Evolutionary conservation across 1,140 invertebrate genomes (phyloP), one percentile per base, ranked within the genome.

Genomic region (Teleogryllus occipitalis): DNA sequence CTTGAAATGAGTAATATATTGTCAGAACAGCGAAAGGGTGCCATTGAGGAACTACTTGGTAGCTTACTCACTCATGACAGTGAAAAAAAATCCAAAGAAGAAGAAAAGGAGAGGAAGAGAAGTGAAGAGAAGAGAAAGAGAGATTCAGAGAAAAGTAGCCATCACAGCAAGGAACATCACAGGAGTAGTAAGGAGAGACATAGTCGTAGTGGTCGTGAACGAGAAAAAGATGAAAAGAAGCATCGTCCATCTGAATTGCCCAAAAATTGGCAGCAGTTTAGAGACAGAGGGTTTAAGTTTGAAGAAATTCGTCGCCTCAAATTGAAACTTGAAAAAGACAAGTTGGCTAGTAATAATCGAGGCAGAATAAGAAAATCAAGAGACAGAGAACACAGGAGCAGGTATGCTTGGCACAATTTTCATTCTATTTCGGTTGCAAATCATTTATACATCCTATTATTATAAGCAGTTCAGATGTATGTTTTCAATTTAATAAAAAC

Each of bases 181-280:
- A 75, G 78, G 10, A 79, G 78, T 39, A 79, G 78, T 39, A 79
- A 79, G 46, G 78, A 79, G 18, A 65, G 78, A 49, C 78, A 79
- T 21, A 72, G 78, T 49, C 78, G 78, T 14, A 79, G 74, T 74
- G 78, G 72, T 46, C 65, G 54, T 10, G 78, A 79, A 8, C 65
- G 48, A 22, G 48, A 78, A 15, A 78, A 78, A 15, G 78, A 79
- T 21, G 78, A 75, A 49, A 74, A 75, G 74, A 49, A 65, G 14
- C 47, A 21, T 21, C 78, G 78, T 10, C 78, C 78, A 21, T 73
- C 78, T 47, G 78, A 79, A 49, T 47, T 79, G 46, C 78, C 78
- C 8, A 75, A 21, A 8, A 79, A 46, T 47, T 79, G 78, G 78
- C 21, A 27, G 18, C 78, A 79, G 46, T 79, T 79, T 47, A 22